Evolutionary conservation across 2,113 vertebrate species (phyloP).

Genomic region (Bubo blakistoni): DNA sequence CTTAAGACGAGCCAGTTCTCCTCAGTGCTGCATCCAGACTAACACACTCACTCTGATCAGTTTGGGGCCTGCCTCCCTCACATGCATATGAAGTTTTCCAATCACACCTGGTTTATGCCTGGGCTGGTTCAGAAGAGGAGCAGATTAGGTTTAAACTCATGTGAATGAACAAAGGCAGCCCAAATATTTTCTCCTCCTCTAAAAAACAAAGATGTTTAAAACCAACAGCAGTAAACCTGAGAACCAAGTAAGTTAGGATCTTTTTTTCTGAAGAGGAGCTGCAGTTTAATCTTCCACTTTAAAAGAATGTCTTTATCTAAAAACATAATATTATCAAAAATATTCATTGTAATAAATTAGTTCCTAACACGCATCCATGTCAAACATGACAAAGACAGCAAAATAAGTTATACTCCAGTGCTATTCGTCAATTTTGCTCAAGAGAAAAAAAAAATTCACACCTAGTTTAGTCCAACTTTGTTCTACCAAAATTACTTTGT

Average conservation of each 20-base stretch:
- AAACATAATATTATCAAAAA: neutral
- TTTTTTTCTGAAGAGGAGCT: neutral
- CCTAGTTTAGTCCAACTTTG: neutral
- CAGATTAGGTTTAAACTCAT: neutral
- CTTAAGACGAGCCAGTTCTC: neutral
- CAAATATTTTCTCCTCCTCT: neutral
- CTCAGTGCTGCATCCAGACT: neutral
- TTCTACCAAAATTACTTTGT: neutral
- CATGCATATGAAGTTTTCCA: neutral
- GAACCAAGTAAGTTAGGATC: neutral
- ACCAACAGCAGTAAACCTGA: neutral
- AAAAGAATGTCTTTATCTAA: neutral
- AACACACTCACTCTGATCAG: neutral
- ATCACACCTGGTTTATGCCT: neutral
- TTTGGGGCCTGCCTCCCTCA: neutral
- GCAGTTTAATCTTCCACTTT: neutral
- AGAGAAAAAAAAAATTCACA: neutral
- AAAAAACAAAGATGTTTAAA: neutral
- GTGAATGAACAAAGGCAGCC: neutral
- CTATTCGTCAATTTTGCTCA: neutral
- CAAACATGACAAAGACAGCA: neutral
- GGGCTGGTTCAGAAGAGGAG: neutral
- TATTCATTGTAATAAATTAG: neutral
- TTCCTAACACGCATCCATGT: neutral
- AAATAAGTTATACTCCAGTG: neutral